Percentiles rank a stretch among this genome's conserved stretches.
Evolutionary conservation across 1,140 invertebrate genomes (phyloP).

Genomic region (Belonocnema kinseyi): DNA sequence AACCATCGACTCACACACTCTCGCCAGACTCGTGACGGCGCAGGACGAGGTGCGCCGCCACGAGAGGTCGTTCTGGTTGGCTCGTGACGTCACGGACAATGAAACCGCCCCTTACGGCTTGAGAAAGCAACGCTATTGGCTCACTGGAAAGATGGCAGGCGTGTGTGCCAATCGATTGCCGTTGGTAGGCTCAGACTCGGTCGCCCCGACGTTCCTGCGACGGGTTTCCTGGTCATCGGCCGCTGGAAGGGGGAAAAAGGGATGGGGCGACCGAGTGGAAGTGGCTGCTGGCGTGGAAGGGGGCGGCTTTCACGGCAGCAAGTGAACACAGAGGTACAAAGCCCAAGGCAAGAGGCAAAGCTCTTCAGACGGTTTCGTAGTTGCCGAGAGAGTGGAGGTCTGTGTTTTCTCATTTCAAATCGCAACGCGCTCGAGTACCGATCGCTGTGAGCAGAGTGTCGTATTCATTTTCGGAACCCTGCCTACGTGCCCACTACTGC

Average conservation of each 20-base stretch:
- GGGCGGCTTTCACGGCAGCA: slow-evolving; percentile 59
- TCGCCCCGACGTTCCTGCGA: not conserved
- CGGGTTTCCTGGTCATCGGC: not conserved
- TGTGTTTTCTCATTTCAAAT: slow-evolving; percentile 26
- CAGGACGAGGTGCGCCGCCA: slow-evolving; percentile 41
- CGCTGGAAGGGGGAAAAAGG: slow-evolving; percentile 28
- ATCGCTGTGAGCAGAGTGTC: not conserved
- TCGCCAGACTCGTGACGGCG: slow-evolving; percentile 38
- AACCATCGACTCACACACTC: slow-evolving; percentile 16
- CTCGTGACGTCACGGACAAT: slow-evolving; percentile 60
- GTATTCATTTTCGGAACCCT: not conserved
- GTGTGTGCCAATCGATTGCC: slow-evolving; percentile 71
- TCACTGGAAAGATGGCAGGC: slow-evolving; percentile 71
- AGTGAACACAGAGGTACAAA: slow-evolving; percentile 52
- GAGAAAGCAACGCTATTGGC: slow-evolving; percentile 61
- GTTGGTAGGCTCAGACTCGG: slow-evolving; percentile 51
- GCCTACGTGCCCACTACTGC: too few species aligned
- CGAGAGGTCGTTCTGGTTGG: slow-evolving; percentile 61
- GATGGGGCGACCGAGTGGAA: slow-evolving; percentile 36
- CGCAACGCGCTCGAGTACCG: not conserved
- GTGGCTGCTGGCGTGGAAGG: slow-evolving; percentile 32
- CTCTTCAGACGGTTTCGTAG: slow-evolving; percentile 65
- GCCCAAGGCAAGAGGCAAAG: slow-evolving; percentile 52
- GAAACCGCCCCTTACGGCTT: slow-evolving; percentile 50
- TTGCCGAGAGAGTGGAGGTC: slow-evolving; percentile 63